Evolutionary conservation across 2,888 invertebrate species (phyloP).

Genomic region (Macrophya annulata): DNA sequence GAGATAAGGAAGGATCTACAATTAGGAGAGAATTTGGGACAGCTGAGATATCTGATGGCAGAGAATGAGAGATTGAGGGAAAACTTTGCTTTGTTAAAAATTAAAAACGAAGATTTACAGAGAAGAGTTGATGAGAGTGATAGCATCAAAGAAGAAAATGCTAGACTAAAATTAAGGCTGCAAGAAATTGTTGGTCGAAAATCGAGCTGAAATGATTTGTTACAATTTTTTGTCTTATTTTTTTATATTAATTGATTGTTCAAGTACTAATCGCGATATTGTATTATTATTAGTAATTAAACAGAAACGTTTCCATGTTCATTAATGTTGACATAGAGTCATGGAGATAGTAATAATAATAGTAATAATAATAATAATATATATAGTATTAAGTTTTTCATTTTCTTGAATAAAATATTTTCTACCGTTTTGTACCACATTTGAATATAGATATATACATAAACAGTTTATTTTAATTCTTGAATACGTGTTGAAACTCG

Average conservation of each 20-base stretch:
- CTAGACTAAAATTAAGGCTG: slow-evolving; percentile 69
- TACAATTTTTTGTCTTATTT: neutral
- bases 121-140: slow-evolving; percentile 69
- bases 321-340: neutral
- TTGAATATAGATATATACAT: no score
- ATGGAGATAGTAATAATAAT: neutral
- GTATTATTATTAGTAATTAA: slow-evolving; percentile 7
- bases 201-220: slow-evolving; percentile 1
- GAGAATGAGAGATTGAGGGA: slow-evolving; percentile 72
- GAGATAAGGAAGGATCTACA: slow-evolving; percentile 70
- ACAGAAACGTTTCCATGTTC: neutral
- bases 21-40: slow-evolving; percentile 65
- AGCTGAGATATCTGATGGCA: slow-evolving; percentile 65
- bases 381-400: neutral
- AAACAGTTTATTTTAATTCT: neutral
- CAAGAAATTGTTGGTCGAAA: slow-evolving; percentile 64
- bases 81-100: slow-evolving; percentile 67
- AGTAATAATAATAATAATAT: neutral
- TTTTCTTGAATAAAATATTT: neutral
- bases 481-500: neutral
- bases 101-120: slow-evolving; percentile 69
- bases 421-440: neutral
- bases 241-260: neutral
- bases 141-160: slow-evolving; percentile 72
- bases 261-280: neutral